A percentile compares a stretch with the other conserved stretches of the same genome.
phyloP scores from a whole-genome alignment of 2,113 vertebrate species.

The Scartelaos histophorus region DNA sequence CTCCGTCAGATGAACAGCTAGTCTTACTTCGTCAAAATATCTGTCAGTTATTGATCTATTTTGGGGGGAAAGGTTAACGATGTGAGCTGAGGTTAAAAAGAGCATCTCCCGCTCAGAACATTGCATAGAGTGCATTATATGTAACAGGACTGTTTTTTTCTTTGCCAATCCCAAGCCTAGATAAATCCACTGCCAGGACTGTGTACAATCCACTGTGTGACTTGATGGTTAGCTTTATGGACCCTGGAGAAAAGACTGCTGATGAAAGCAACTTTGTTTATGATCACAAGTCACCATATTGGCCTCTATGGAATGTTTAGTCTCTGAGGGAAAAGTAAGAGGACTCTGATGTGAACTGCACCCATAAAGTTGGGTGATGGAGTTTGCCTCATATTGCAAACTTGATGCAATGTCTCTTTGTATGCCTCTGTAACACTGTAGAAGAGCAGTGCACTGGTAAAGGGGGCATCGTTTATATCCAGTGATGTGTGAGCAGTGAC shows the following conservation, averaged over 20 bases:
- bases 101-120: background rate
- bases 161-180: background rate
- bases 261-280: constrained; percentile 1
- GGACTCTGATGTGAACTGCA: background rate
- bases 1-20: background rate
- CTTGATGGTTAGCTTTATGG: background rate
- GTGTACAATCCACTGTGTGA: background rate
- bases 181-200: background rate
- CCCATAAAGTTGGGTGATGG: background rate
- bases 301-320: background rate
- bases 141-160: background rate
- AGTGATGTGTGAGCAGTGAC: constrained; percentile 67
- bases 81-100: background rate
- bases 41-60: background rate
- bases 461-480: constrained; percentile 66
- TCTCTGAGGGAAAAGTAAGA: background rate
- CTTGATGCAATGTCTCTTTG: constrained; percentile 13
- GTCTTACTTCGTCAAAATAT: background rate
- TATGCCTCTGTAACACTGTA: constrained; percentile 16
- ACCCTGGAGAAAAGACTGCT: background rate
- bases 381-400: constrained; percentile 11
- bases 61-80: background rate
- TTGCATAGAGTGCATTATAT: background rate
- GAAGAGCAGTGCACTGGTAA: constrained; percentile 41
- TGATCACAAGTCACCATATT: background rate